Evolutionary conservation across 1,140 invertebrate species (phyloP).

Genomic region (Heliconius nattereri): DNA sequence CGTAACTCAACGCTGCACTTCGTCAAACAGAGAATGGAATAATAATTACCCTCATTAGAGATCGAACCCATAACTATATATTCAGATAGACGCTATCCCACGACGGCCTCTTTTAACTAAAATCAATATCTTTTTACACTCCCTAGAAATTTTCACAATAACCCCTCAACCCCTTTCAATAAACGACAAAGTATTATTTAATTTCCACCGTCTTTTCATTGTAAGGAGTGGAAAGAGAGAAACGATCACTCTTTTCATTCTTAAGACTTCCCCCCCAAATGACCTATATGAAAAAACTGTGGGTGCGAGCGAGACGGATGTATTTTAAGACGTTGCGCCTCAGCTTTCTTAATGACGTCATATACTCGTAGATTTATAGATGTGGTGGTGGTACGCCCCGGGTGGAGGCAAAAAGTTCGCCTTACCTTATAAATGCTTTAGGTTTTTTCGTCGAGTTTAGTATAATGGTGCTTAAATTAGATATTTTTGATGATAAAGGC

Average conservation of each 20-base stretch:
- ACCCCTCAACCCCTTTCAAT: conserved; percentile 67
- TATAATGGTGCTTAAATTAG: background rate
- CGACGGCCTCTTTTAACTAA: conserved; percentile 58
- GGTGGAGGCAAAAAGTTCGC: conserved; percentile 63
- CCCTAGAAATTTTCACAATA: conserved; percentile 73
- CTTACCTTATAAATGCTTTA: conserved; percentile 68
- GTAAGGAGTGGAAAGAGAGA: conserved; percentile 67
- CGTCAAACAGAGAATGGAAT: no score
- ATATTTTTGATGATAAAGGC: no score
- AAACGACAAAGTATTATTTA: conserved; percentile 81
- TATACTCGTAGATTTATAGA: conserved; percentile 73
- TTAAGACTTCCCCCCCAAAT: conserved; percentile 60
- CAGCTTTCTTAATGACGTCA: conserved; percentile 77
- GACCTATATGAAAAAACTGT: conserved; percentile 48
- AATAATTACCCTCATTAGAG: no score
- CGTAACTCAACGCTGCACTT: no score
- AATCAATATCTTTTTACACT: conserved; percentile 78
- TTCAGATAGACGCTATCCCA: background rate
- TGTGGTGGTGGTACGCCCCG: conserved; percentile 55
- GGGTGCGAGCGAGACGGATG: conserved; percentile 56
- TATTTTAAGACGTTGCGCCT: conserved; percentile 65
- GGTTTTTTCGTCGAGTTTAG: conserved; percentile 29
- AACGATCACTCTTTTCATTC: conserved; percentile 54
- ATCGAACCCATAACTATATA: background rate
- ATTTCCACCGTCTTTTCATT: conserved; percentile 79